Evolutionary conservation across 2,113 vertebrate species (phyloP).

Genomic region (Scomber scombrus): DNA sequence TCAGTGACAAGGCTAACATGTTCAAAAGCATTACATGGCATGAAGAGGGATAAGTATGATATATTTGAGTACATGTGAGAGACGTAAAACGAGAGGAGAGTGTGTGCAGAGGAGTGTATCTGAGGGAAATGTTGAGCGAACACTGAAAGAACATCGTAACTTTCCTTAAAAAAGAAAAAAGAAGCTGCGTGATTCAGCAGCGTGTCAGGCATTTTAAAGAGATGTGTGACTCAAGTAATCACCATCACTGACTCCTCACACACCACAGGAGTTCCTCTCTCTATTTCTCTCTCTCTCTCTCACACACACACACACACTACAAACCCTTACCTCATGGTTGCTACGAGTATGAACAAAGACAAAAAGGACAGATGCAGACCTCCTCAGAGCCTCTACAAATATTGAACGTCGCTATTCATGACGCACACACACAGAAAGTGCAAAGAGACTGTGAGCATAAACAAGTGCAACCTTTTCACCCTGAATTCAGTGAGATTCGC

Average conservation of each 20-base stretch:
- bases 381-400: constrained; percentile 27
- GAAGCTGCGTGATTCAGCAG: constrained; percentile 44
- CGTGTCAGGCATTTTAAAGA: constrained; percentile 36
- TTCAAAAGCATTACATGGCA: neutral
- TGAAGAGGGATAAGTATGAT: neutral
- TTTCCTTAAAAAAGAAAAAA: neutral
- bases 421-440: neutral
- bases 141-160: neutral
- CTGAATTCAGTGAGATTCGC: neutral
- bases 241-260: constrained; percentile 11
- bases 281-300: too few species aligned
- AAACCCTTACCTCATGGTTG: constrained; percentile 45
- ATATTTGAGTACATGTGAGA: neutral
- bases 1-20: constrained; percentile 47
- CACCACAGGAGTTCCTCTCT: constrained; percentile 7
- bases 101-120: neutral
- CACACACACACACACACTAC: constrained; percentile 27
- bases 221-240: constrained; percentile 49
- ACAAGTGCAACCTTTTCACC: neutral
- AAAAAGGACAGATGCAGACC: constrained; percentile 29
- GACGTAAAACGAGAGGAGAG: neutral
- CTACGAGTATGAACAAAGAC: constrained; percentile 43
- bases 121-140: constrained; percentile 22
- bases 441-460: neutral
- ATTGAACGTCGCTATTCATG: constrained; percentile 46